phyloP scores from a whole-genome alignment of 1,140 invertebrate genomes.

The Pollicipes pollicipes region DNA sequence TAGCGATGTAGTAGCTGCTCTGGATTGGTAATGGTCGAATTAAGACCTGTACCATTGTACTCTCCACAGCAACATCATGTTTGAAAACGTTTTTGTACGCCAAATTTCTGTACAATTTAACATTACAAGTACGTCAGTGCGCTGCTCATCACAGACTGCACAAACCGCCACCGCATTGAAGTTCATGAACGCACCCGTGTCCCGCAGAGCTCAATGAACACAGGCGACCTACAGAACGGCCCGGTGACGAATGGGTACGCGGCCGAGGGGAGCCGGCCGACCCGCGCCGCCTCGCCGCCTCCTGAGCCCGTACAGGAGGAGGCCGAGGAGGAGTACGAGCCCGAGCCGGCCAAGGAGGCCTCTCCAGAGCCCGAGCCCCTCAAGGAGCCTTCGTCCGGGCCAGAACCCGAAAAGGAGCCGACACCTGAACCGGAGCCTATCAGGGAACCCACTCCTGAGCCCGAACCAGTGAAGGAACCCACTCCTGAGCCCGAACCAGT shows the following conservation, averaged over 20 bases:
- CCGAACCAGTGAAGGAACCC: background rate
- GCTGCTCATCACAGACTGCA: no score
- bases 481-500: background rate
- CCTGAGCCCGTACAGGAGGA: background rate
- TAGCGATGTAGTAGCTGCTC: no score
- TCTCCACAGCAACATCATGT: no score
- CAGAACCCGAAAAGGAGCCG: background rate
- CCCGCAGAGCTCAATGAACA: no score
- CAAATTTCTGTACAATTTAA: no score
- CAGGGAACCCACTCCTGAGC: background rate
- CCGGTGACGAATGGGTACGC: background rate
- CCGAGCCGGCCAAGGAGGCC: background rate
- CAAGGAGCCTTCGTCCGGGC: background rate
- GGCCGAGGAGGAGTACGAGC: background rate
- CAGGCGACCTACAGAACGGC: no score
- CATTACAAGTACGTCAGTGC: no score
- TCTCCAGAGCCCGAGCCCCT: background rate
- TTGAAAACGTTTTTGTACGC: no score
- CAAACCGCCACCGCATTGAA: no score
- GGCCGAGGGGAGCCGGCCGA: background rate
- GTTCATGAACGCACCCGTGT: no score
- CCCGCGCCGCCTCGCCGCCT: background rate
- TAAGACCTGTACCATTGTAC: no score
- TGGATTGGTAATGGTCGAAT: no score
- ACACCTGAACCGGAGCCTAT: background rate